Evolutionary conservation across 2,888 invertebrate genomes (phyloP).

Genomic region (Tenthredo amoena): DNA sequence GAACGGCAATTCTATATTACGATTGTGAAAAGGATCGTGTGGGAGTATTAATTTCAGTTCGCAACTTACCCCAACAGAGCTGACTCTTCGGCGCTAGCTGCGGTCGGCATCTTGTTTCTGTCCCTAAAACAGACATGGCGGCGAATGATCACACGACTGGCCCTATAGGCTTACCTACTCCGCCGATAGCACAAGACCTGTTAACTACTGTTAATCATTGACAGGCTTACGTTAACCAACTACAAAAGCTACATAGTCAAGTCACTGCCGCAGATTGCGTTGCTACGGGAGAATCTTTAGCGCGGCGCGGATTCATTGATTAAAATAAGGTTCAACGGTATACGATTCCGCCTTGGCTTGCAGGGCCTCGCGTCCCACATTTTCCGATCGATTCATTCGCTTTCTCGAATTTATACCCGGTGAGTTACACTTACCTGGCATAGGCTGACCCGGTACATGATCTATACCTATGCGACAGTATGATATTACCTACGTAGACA

Average conservation of each 20-base stretch:
- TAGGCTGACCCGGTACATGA: not conserved
- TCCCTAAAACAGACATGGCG: conserved; percentile 77
- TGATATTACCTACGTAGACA: not conserved
- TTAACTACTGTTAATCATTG: conserved; percentile 50
- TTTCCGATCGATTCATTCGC: conserved; percentile 25
- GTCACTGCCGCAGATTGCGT: conserved; percentile 27
- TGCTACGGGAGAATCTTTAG: conserved; percentile 23
- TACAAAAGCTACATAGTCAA: conserved; percentile 28
- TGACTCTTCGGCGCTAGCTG: conserved; percentile 89
- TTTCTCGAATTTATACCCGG: not conserved
- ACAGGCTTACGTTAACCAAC: conserved; percentile 32
- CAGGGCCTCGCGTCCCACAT: conserved; percentile 11
- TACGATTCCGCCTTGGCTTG: not conserved
- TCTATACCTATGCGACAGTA: not conserved
- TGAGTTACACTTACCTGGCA: conserved; percentile 14
- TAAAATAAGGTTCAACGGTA: conserved; percentile 27
- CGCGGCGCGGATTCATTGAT: conserved; percentile 44
- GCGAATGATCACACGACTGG: conserved; percentile 74
- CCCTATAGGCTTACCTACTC: conserved; percentile 65
- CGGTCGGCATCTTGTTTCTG: conserved; percentile 84
- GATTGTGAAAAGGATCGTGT: conserved; percentile 12
- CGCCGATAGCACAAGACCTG: conserved; percentile 42
- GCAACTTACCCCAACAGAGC: conserved; percentile 91
- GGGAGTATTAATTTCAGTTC: conserved; percentile 12
- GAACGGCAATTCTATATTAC: conserved; percentile 22